Percentiles rank a stretch among this genome's conserved stretches.
Conservation (phyloP, 2,113 vertebrate species). For the Oenanthe oenanthe region DNA sequence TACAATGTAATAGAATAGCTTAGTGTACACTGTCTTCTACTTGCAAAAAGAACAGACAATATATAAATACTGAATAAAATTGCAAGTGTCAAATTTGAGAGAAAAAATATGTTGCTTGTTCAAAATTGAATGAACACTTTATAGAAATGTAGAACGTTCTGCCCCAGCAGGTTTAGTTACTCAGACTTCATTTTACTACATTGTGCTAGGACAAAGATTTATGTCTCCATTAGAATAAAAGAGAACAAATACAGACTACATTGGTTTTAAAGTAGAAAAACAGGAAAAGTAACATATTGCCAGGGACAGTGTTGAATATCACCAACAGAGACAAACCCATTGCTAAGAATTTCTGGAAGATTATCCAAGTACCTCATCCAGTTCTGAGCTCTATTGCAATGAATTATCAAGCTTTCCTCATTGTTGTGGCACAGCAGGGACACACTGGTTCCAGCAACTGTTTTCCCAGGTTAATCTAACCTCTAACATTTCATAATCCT, state of each 20-base stretch:
- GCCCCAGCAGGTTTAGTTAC: conserved; percentile 24
- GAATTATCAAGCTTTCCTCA: not conserved
- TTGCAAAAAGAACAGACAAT: conserved; percentile 15
- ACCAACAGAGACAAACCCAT: not conserved
- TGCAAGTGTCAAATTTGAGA: conserved; percentile 11
- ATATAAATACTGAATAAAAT: conserved; percentile 29
- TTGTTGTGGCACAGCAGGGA: not conserved
- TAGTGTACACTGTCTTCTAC: not conserved
- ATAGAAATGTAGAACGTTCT: conserved; percentile 27
- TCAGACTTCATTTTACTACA: conserved; percentile 27
- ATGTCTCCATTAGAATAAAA: conserved; percentile 38
- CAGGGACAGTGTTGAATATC: not conserved
- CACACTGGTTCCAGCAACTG: not conserved
- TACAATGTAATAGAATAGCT: not conserved
- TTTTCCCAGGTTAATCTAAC: not conserved
- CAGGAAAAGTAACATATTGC: not conserved
- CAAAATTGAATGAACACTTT: conserved; percentile 36
- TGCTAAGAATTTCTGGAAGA: not conserved
- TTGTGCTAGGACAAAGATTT: conserved; percentile 31
- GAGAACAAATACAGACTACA: not conserved
- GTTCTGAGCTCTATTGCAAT: not conserved
- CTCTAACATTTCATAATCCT: not conserved
- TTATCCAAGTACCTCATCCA: not conserved
- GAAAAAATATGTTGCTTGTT: conserved; percentile 41
- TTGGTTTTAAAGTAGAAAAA: not conserved